Base-by-base conservation (phyloP, 2,888 invertebrate species). In the Corythucha ciliata region DNA sequence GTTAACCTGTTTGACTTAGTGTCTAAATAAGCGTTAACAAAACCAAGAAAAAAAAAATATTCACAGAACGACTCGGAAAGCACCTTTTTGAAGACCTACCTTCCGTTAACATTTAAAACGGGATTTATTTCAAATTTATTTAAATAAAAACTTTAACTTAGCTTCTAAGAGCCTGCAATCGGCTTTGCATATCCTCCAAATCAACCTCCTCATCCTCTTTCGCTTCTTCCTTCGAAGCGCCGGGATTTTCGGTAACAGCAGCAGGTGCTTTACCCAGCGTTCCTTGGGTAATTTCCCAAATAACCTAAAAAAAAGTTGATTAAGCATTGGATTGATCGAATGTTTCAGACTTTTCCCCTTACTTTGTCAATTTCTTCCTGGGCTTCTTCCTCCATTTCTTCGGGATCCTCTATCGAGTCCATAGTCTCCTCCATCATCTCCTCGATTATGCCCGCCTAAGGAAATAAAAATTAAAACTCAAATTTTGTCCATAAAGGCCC, bases 351-450 rank as follows among this genome's bases (percentile, higher is more conserved):
- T 18, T 14, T 18, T 14, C 14, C n/a, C 39, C 14, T 54, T 64
- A 89, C 86, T 74, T 89, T 90, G 64, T 92, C 91, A 24, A 93
- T 84, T 73, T 96, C 94, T 58, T 79, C 80, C 68, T 94, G 90
- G 4, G 92, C 96, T 61, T 88, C 91, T 63, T 96, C 94, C 64
- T 98, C 98, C 76, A 96, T 77, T 65, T 94, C 93, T 62, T 94
- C 93, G 5, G 87, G 81, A 67, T 91, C 91, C 62, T 93, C 92
- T 57, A 94, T 79, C 4, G 79, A 75, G 56, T 94, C 92, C 81
- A 98, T 84, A 25, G 94, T 92, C 66, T 98, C 98, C 59, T 97
- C 96, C 34, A 98, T 72, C 96, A 98, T 94, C 71, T 98, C 98
- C 68, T 98, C 97, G 48, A 98, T 91, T 54, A 98, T 96, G 16